Conservation (phyloP, 2,888 invertebrate genomes). For the Neocrepidodera transversa region DNA sequence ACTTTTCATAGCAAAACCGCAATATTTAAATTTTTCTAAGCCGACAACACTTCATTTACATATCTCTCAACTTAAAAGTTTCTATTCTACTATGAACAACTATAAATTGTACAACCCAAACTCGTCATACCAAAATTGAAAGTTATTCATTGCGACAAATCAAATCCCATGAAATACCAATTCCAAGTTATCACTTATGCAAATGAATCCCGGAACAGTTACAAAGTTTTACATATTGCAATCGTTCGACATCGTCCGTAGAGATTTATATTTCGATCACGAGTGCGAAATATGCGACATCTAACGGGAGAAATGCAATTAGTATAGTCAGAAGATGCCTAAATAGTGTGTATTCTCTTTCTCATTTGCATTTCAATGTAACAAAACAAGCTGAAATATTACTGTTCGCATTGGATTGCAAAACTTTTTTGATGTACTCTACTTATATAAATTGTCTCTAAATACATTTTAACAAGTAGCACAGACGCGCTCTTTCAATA, state of each 20-base stretch:
- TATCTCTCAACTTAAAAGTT: too few species aligned
- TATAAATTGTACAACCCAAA: too few species aligned
- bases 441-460: too few species aligned
- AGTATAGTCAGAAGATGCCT: constrained; percentile 21
- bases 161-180: constrained; percentile 24
- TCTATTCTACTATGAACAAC: too few species aligned
- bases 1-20: too few species aligned
- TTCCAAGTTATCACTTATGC: constrained; percentile 34
- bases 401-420: too few species aligned
- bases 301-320: constrained; percentile 39
- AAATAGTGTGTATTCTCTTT: constrained; percentile 16
- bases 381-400: background rate
- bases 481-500: too few species aligned
- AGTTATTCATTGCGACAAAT: constrained; percentile 24
- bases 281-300: constrained; percentile 39
- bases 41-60: too few species aligned
- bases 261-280: constrained; percentile 43
- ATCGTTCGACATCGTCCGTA: constrained; percentile 21
- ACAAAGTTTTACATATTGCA: constrained; percentile 31
- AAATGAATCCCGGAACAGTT: constrained; percentile 26
- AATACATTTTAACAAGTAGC: too few species aligned
- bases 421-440: too few species aligned
- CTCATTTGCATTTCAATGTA: constrained; percentile 14
- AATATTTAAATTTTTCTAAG: too few species aligned
- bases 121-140: constrained; percentile 18